Conservation (phyloP, 2,888 invertebrate species). For the Baronia brevicornis region DNA sequence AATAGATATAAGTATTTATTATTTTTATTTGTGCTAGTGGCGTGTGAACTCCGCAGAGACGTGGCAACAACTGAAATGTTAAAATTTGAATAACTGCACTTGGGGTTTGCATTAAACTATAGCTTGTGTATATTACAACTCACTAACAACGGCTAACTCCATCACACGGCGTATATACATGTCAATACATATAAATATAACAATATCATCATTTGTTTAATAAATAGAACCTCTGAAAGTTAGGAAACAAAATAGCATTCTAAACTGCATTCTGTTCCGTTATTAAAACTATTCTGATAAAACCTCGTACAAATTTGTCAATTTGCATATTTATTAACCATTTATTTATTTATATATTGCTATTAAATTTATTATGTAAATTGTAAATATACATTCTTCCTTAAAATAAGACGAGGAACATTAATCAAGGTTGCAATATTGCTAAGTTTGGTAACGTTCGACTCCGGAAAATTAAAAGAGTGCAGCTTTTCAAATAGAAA, state of each 20-base stretch:
- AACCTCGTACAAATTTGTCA: slow-evolving; percentile 73
- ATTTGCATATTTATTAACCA: slow-evolving; percentile 60
- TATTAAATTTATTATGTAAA: slow-evolving; percentile 66
- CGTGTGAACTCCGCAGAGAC: slow-evolving; percentile 63
- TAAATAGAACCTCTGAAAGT: slow-evolving; percentile 78
- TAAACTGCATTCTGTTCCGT: slow-evolving; percentile 68
- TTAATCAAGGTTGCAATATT: slow-evolving; percentile 71
- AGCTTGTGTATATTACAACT: slow-evolving; percentile 47
- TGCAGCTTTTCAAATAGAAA: slow-evolving; percentile 74
- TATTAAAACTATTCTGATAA: slow-evolving; percentile 74
- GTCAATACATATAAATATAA: slow-evolving; percentile 78
- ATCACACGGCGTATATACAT: slow-evolving; percentile 62
- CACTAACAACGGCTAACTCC: slow-evolving; percentile 57
- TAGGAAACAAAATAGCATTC: slow-evolving; percentile 74
- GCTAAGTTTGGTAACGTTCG: slow-evolving; percentile 69
- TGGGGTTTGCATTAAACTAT: slow-evolving; percentile 53
- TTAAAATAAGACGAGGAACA: slow-evolving; percentile 76
- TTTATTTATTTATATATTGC: slow-evolving; percentile 73
- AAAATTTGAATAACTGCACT: slow-evolving; percentile 77
- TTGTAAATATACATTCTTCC: slow-evolving; percentile 76
- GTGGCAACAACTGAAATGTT: slow-evolving; percentile 67
- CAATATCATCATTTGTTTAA: slow-evolving; percentile 75
- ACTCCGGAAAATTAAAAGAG: slow-evolving; percentile 61
- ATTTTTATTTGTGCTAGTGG: slow-evolving; percentile 63
- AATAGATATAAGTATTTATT: slow-evolving; percentile 26